A percentile compares a stretch with the other conserved stretches of the same genome.
Conservation (phyloP, 2,797 vertebrate genomes). For the Poecilia velifera region DNA sequence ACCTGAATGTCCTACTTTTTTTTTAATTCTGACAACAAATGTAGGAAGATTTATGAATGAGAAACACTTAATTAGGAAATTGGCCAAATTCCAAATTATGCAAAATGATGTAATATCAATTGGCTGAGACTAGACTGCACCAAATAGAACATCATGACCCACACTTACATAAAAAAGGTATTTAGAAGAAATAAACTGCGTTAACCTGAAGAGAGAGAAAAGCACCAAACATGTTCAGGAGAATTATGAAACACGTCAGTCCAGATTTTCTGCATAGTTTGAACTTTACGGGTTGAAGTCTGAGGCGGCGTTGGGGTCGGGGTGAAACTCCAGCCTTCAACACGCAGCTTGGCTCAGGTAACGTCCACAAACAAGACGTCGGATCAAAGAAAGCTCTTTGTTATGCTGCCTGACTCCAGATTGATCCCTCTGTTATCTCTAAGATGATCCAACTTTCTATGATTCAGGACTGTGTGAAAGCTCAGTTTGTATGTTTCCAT, state of each 20-base stretch:
- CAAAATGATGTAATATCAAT: not conserved
- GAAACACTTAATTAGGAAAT: not conserved
- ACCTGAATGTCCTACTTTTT: not conserved
- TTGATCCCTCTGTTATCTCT: not conserved
- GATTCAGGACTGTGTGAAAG: not conserved
- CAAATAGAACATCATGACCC: not conserved
- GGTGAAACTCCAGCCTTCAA: not conserved
- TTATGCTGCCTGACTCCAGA: not conserved
- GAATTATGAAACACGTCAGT: not conserved
- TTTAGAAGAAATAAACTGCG: not conserved
- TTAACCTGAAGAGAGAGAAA: not conserved
- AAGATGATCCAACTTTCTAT: not conserved
- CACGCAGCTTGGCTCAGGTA: not conserved
- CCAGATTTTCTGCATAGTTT: not conserved
- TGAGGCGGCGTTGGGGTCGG: not conserved
- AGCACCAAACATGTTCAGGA: not conserved
- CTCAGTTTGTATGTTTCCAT: slow-evolving; percentile 26
- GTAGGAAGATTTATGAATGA: not conserved
- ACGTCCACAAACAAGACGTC: not conserved
- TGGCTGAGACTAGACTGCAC: not conserved
- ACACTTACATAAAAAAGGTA: not conserved
- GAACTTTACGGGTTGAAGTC: not conserved
- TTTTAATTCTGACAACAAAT: not conserved
- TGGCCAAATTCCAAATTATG: not conserved
- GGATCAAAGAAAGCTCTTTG: not conserved